Conservation (phyloP, 2,888 invertebrate species). For the Lacanobia wlatinum region DNA sequence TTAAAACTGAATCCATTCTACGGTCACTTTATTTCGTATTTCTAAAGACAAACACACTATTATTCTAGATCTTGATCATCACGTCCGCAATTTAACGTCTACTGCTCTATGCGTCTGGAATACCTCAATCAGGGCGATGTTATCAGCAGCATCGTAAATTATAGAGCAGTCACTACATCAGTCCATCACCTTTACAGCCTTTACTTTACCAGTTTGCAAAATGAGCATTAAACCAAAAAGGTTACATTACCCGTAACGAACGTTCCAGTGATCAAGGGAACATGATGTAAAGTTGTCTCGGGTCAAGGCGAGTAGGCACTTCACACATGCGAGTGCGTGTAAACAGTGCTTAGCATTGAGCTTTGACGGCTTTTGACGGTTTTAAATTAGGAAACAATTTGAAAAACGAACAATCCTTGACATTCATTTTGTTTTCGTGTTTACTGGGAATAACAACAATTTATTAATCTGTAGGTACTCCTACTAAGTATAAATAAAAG, state of each 20-base stretch:
- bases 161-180: slow-evolving; percentile 6
- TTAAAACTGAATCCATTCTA: background rate
- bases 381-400: slow-evolving; percentile 57
- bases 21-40: background rate
- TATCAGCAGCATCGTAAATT: slow-evolving; percentile 23
- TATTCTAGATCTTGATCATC: slow-evolving; percentile 15
- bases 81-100: slow-evolving; percentile 28
- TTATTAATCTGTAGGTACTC: background rate
- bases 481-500: too few relatives aligned
- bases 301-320: slow-evolving; percentile 66
- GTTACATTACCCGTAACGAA: slow-evolving; percentile 44
- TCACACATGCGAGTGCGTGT: slow-evolving; percentile 46
- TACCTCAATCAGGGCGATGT: background rate
- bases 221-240: slow-evolving; percentile 45
- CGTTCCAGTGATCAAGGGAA: slow-evolving; percentile 60
- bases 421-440: slow-evolving; percentile 39
- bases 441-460: slow-evolving; percentile 16
- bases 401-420: slow-evolving; percentile 40
- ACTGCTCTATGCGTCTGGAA: slow-evolving; percentile 9
- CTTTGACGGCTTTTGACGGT: slow-evolving; percentile 42
- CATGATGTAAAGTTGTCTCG: slow-evolving; percentile 41
- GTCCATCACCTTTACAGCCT: slow-evolving; percentile 5
- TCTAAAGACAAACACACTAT: slow-evolving; percentile 8
- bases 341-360: slow-evolving; percentile 64
- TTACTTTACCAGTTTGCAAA: slow-evolving; percentile 33